These are phyloP conservation scores for Tortricodes alternella DNA, from an alignment of 2,888 invertebrate species.

Conservation along the genomic window DNA sequence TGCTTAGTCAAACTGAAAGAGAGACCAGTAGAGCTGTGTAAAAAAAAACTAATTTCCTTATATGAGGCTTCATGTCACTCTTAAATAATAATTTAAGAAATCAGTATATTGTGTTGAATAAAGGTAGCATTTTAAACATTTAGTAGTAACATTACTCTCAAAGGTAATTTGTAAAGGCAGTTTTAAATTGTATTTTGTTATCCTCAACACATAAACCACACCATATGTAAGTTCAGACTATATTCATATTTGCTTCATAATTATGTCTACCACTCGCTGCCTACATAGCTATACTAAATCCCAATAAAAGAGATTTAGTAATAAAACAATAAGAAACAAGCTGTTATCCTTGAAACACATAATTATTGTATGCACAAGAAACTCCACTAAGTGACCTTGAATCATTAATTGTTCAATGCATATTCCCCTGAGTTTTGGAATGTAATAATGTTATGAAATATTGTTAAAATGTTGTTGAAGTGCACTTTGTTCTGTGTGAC, in stretches of 20 bases:
- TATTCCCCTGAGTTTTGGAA: constrained; percentile 8
- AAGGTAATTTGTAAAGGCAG: too few species aligned
- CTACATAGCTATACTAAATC: not conserved
- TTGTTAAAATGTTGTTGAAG: constrained; percentile 9
- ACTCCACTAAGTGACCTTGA: not conserved
- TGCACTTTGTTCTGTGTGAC: constrained; percentile 29
- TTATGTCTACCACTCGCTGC: not conserved
- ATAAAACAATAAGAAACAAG: not conserved
- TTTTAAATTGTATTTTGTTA: too few species aligned
- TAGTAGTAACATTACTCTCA: too few species aligned
- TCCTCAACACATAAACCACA: too few species aligned
- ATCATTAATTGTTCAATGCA: constrained; percentile 9
- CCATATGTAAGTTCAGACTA: not conserved
- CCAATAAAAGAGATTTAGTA: not conserved
- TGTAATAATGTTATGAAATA: constrained; percentile 14
- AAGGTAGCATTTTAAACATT: too few species aligned
- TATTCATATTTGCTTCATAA: not conserved
- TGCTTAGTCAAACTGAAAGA: too few species aligned
- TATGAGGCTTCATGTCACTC: too few species aligned
- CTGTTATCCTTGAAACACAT: constrained; percentile 5
- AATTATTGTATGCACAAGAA: constrained; percentile 3
- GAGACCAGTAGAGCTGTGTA: too few species aligned
- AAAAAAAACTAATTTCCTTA: too few species aligned
- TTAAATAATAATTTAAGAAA: too few species aligned
- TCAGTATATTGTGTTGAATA: too few species aligned